Conservation (phyloP, 2,888 invertebrate genomes). For the Nasonovia ribisnigri region DNA sequence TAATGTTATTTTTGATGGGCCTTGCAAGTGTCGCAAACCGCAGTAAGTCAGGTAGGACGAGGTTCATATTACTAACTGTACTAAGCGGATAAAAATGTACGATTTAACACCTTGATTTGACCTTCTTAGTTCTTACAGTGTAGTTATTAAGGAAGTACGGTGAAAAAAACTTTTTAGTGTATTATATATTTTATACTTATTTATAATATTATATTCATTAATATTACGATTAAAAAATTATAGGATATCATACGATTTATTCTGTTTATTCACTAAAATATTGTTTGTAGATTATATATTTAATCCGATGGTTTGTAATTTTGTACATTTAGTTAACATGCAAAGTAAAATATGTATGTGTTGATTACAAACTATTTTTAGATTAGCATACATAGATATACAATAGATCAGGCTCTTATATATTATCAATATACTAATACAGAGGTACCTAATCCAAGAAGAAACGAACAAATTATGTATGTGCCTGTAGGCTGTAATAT, state of each 20-base stretch:
- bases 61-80: constrained; percentile 24
- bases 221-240: background rate
- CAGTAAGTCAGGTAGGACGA: background rate
- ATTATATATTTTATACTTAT: background rate
- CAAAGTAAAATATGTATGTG: background rate
- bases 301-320: background rate
- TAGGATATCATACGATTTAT: background rate
- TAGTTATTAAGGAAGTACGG: background rate
- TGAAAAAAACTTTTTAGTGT: background rate
- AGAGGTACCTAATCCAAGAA: background rate
- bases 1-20: background rate
- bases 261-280: background rate
- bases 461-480: background rate
- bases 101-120: constrained; percentile 23
- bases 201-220: background rate
- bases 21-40: background rate
- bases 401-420: background rate
- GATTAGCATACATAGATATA: background rate
- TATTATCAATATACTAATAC: background rate
- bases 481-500: background rate
- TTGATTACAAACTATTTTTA: background rate
- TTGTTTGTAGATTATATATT: background rate
- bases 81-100: constrained; percentile 17
- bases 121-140: constrained; percentile 35
- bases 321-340: background rate